Conservation (phyloP, 2,888 invertebrate species). For the Falcaria lacertinaria region DNA sequence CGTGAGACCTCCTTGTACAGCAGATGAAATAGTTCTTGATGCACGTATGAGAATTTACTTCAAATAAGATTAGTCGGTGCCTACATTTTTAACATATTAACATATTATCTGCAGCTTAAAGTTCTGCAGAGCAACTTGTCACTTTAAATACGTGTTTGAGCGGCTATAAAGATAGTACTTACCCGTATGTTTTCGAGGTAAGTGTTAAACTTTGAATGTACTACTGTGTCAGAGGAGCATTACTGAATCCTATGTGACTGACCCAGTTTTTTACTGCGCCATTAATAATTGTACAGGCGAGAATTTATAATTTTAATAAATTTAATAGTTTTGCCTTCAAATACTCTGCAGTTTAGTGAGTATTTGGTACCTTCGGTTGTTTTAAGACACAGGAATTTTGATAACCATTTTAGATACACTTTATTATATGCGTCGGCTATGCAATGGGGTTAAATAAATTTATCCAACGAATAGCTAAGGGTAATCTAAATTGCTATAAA, state of each 20-base stretch:
- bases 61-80: too few relatives aligned
- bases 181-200: slow-evolving; percentile 24
- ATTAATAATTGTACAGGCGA: slow-evolving; percentile 13
- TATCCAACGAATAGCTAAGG: too few relatives aligned
- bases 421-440: too few relatives aligned
- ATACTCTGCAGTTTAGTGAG: slow-evolving; percentile 11
- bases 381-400: neutral
- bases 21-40: too few relatives aligned
- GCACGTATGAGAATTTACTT: too few relatives aligned
- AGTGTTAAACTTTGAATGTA: slow-evolving; percentile 32
- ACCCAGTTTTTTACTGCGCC: slow-evolving; percentile 25
- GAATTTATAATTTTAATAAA: slow-evolving; percentile 30
- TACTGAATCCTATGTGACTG: slow-evolving; percentile 16
- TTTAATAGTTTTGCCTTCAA: slow-evolving; percentile 13
- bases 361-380: neutral
- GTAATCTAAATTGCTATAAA: too few relatives aligned
- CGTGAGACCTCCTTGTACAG: too few relatives aligned
- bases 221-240: slow-evolving; percentile 19
- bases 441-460: too few relatives aligned
- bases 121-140: neutral
- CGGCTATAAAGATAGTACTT: slow-evolving; percentile 17
- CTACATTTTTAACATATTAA: too few relatives aligned
- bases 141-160: slow-evolving; percentile 2
- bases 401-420: too few relatives aligned
- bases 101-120: too few relatives aligned